Evolutionary conservation across 2,113 vertebrate genomes (phyloP).

Genomic region (Bufo bufo): DNA sequence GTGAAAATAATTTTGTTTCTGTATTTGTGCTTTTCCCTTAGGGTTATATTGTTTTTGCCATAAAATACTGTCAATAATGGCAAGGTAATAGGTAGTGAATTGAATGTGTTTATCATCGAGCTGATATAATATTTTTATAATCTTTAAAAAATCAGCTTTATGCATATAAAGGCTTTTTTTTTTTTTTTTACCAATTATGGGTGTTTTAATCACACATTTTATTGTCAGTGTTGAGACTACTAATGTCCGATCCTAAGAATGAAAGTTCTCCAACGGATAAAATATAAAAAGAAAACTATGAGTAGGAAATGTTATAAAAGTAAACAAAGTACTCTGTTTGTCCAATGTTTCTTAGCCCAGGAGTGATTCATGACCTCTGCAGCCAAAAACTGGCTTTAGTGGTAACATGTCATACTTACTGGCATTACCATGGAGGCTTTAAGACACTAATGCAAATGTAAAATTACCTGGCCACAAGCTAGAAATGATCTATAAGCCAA

Average conservation of each 20-base stretch:
- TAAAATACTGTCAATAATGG: constrained; percentile 10
- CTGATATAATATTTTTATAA: neutral
- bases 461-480: too few relatives aligned
- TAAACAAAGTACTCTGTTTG: too few relatives aligned
- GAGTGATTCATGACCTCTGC: too few relatives aligned
- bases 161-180: too few relatives aligned
- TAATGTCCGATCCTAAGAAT: neutral
- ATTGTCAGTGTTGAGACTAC: neutral
- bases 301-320: too few relatives aligned
- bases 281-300: too few relatives aligned
- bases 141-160: neutral
- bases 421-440: too few relatives aligned
- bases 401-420: too few relatives aligned
- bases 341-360: too few relatives aligned
- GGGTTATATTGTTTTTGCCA: constrained; percentile 18
- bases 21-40: constrained; percentile 3
- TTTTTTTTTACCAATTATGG: neutral
- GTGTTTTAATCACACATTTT: neutral
- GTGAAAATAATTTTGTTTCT: constrained; percentile 2
- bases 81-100: neutral
- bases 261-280: neutral
- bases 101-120: constrained; percentile 2
- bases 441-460: too few relatives aligned
- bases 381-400: too few relatives aligned
- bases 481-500: too few relatives aligned